Evolutionary conservation across 2,888 invertebrate species (phyloP).

Genomic region (Apamea monoglypha): DNA sequence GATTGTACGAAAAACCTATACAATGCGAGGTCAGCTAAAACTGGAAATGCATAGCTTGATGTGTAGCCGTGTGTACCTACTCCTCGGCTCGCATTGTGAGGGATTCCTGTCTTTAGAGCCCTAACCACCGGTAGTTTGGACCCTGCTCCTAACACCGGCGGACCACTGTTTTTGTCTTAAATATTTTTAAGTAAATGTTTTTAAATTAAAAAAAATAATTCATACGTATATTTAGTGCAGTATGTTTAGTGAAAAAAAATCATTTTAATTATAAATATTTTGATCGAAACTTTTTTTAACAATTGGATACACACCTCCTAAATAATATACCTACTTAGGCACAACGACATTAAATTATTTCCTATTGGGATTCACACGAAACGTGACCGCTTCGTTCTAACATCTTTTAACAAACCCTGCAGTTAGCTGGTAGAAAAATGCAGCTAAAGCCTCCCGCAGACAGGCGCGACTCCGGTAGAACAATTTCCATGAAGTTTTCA

Average conservation of each 20-base stretch:
- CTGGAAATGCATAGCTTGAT: too few species aligned
- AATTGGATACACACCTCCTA: neutral
- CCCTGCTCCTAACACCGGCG: neutral
- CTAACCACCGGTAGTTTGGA: neutral
- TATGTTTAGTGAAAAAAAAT: too few species aligned
- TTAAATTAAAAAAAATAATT: neutral
- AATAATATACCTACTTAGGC: neutral
- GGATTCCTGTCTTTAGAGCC: neutral
- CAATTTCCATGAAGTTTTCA: too few species aligned
- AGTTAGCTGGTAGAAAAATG: slow-evolving; percentile 45
- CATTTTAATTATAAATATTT: neutral
- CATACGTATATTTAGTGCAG: too few species aligned
- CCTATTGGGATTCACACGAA: slow-evolving; percentile 11
- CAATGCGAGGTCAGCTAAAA: too few species aligned
- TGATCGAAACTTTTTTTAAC: neutral
- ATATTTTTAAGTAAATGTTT: neutral
- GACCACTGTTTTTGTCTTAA: neutral
- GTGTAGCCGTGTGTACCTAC: too few species aligned
- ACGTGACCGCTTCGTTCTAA: slow-evolving; percentile 27
- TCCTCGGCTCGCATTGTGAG: neutral
- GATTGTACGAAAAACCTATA: too few species aligned
- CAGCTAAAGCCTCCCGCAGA: slow-evolving; percentile 14
- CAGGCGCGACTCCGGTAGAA: too few species aligned
- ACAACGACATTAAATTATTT: slow-evolving; percentile 4
- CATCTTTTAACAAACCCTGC: slow-evolving; percentile 7